These are phyloP conservation scores for Picathartes gymnocephalus DNA, from an alignment of 2,113 vertebrate species.

Conservation along the genomic window DNA sequence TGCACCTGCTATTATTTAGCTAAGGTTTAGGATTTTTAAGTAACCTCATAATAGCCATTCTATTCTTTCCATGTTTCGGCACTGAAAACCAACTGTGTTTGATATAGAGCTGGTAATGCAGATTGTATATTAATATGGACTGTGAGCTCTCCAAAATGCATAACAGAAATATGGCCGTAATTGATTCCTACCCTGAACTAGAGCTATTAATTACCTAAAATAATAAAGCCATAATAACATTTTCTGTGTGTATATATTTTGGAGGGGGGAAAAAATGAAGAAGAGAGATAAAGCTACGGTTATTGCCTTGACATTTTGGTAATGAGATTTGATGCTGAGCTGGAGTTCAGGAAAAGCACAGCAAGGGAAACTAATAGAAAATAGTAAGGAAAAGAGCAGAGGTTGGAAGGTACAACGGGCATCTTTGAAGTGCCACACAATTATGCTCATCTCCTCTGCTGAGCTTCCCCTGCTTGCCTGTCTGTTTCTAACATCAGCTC, in stretches of 20 bases:
- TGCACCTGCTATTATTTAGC: not conserved
- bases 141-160: not conserved
- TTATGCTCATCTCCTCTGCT: not conserved
- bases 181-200: not conserved
- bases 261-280: not conserved
- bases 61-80: not conserved
- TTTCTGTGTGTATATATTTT: not conserved
- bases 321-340: conserved; percentile 26
- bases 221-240: not conserved
- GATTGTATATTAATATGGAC: not conserved
- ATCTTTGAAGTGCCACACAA: not conserved
- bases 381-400: conserved; percentile 8
- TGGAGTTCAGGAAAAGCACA: not conserved
- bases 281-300: not conserved
- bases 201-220: conserved; percentile 4
- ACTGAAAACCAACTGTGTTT: not conserved
- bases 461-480: not conserved
- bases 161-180: not conserved
- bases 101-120: not conserved
- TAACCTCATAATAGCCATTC: not conserved
- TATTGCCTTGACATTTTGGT: conserved; percentile 51
- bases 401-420: not conserved
- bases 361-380: not conserved
- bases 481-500: not conserved
- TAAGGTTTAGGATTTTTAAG: not conserved